phyloP scores from a whole-genome alignment of 1,140 invertebrate species.

The Macrocentrus cingulum region DNA sequence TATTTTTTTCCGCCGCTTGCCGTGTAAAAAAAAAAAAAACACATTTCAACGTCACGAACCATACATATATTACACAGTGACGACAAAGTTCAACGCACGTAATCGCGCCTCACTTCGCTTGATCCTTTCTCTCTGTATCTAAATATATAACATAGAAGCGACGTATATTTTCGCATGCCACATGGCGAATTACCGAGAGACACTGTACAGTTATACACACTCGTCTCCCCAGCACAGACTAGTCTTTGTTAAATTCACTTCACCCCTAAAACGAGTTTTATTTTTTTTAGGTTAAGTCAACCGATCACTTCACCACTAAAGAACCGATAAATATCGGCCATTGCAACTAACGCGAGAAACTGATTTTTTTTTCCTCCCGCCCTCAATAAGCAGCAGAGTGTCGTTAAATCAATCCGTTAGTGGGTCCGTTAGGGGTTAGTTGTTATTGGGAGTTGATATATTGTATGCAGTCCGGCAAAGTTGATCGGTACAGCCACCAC shows the following conservation, averaged over 20 bases:
- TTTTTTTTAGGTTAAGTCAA: neutral
- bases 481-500: too few relatives aligned
- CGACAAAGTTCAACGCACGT: slow-evolving; percentile 28
- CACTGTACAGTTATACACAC: slow-evolving; percentile 10
- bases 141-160: slow-evolving; percentile 30
- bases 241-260: slow-evolving; percentile 15
- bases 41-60: neutral
- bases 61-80: slow-evolving; percentile 9
- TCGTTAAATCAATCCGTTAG: too few relatives aligned
- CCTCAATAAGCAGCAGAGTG: too few relatives aligned
- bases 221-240: slow-evolving; percentile 14
- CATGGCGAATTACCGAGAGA: slow-evolving; percentile 26
- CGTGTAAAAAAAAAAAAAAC: neutral
- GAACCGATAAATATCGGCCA: too few relatives aligned
- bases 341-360: too few relatives aligned
- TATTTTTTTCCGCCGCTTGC: neutral
- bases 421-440: too few relatives aligned
- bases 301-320: too few relatives aligned
- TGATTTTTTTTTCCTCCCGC: neutral
- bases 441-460: too few relatives aligned
- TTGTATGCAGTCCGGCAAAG: too few relatives aligned
- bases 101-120: slow-evolving; percentile 10
- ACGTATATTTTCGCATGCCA: slow-evolving; percentile 26
- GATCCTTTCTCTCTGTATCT: slow-evolving; percentile 21
- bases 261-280: neutral